Conservation (phyloP, 2,888 invertebrate species). For the Netelia melanura region DNA sequence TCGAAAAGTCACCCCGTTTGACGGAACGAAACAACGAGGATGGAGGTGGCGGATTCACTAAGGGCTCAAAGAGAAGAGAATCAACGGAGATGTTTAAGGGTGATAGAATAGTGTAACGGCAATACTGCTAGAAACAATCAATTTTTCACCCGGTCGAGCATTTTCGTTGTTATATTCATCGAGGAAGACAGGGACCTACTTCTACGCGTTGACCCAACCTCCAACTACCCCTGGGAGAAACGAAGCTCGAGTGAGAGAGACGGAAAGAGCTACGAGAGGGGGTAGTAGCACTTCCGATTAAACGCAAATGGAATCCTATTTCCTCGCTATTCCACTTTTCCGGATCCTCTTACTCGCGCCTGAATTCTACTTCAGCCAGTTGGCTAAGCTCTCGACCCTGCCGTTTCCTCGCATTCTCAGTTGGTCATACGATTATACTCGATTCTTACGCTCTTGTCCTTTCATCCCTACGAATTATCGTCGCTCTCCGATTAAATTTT, state of each 20-base stretch:
- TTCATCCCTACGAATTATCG: neutral
- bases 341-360: slow-evolving; percentile 68
- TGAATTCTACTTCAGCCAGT: slow-evolving; percentile 53
- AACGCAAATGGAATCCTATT: slow-evolving; percentile 75
- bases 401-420: slow-evolving; percentile 4
- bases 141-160: slow-evolving; percentile 68
- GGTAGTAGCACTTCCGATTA: slow-evolving; percentile 71
- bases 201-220: slow-evolving; percentile 26
- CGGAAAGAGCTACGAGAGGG: neutral
- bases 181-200: slow-evolving; percentile 39
- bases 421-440: slow-evolving; percentile 48
- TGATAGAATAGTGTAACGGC: slow-evolving; percentile 51
- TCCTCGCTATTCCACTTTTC: slow-evolving; percentile 73
- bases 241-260: slow-evolving; percentile 19
- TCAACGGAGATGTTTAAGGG: slow-evolving; percentile 67
- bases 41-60: slow-evolving; percentile 12
- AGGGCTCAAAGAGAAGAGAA: slow-evolving; percentile 44
- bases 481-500: slow-evolving; percentile 11
- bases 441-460: slow-evolving; percentile 15
- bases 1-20: too few relatives aligned
- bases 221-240: neutral
- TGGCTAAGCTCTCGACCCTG: neutral
- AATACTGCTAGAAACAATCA: slow-evolving; percentile 64
- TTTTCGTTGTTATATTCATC: neutral
- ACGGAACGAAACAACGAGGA: neutral